Base-by-base conservation (phyloP, 2,888 invertebrate species). In the Ophion slaviceki region DNA sequence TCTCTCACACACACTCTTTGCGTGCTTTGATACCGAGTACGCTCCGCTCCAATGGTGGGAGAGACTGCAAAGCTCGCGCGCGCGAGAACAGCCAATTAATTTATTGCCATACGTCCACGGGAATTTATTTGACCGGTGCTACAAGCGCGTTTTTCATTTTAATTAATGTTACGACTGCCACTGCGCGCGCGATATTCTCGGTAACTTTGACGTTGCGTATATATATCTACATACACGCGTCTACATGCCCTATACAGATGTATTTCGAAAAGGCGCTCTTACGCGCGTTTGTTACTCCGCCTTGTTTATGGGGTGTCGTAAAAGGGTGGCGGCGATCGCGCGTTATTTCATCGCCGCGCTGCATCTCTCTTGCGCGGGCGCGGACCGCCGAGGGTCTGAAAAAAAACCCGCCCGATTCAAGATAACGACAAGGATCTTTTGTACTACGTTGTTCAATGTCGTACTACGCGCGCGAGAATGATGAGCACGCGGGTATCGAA, bases 121-220 rank as follows among this genome's bases (percentile, higher is more conserved):
- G 82, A 89, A 89, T 89, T 89, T 89, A 89, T 89, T 87, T 88
- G 84, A 87, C 83, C 86, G 89, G 84, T 84, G 75, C 79, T 83
- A 84, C 87, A 85, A 82, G 85, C 87, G 81, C 78, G 84, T 80
- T 82, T 82, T 80, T 84, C 82, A 84, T 87, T 87, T 86, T 86
- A 82, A 86, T 80, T 84, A 82, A 81, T 87, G 84, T 87, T 87
- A 88, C 86, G 71, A 83, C 83, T 76, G 88, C 82, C 74, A 83
- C 85, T 75, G 87, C 85, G 80, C 61, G 78, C 83, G 80, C 66
- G 75, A 76, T 75, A 77, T 79, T 82, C 80, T 67, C 70, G 70
- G 66, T 80, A 72, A 78, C 72, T 75, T 74, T 78, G 74, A 75
- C 76, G 36, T 64, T 66, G 53, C 17, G 2, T 11, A 47, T 75